phyloP scores from a whole-genome alignment of 2,888 invertebrate species.

The Ormyrus labotus region DNA sequence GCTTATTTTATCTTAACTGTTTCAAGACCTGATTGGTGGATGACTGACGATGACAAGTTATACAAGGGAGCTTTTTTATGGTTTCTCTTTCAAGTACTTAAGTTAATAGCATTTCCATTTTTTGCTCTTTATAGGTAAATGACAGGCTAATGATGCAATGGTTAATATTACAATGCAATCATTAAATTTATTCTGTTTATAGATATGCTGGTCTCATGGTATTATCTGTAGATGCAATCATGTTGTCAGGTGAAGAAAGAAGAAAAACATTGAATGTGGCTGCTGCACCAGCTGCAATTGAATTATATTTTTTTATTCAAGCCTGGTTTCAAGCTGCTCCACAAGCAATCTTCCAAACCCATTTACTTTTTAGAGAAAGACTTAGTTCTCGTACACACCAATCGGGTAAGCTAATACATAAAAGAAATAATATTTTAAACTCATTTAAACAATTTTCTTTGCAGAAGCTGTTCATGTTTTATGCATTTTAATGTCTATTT shows the following conservation, averaged over 20 bases:
- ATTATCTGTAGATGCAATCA: constrained; percentile 85
- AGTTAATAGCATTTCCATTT: constrained; percentile 69
- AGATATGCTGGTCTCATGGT: constrained; percentile 86
- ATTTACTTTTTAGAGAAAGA: constrained; percentile 80
- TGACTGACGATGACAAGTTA: constrained; percentile 71
- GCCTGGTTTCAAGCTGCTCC: constrained; percentile 88
- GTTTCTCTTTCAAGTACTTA: constrained; percentile 69
- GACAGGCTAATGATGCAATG: constrained; percentile 3
- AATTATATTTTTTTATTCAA: constrained; percentile 87
- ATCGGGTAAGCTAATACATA: constrained; percentile 78
- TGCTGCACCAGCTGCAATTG: constrained; percentile 82
- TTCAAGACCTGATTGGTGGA: constrained; percentile 74
- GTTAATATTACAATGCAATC: background rate
- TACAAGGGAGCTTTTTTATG: constrained; percentile 66
- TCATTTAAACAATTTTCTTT: constrained; percentile 63
- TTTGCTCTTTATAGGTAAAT: constrained; percentile 71
- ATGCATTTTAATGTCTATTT: constrained; percentile 82
- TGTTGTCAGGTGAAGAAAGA: constrained; percentile 79
- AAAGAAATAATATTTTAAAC: background rate
- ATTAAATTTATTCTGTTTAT: constrained; percentile 55
- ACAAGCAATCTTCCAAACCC: constrained; percentile 82
- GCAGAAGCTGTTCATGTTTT: constrained; percentile 83
- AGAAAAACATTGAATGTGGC: constrained; percentile 80
- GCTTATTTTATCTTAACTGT: constrained; percentile 72
- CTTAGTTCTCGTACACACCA: constrained; percentile 78